These are phyloP conservation scores for Hypomecis punctinalis DNA, from an alignment of 2,888 invertebrate species.

Conservation along the genomic window DNA sequence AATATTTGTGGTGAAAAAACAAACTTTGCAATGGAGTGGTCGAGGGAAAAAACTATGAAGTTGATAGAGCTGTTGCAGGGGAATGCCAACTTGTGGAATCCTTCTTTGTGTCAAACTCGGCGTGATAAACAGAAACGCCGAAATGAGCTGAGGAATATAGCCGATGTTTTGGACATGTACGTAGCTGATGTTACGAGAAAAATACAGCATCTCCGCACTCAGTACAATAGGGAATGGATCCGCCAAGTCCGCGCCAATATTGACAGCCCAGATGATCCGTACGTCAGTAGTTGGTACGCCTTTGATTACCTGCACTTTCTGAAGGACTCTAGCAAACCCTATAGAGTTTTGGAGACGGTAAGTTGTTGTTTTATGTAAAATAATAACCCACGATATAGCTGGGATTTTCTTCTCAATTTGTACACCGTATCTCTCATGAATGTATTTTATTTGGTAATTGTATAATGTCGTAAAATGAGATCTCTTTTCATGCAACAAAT, in stretches of 20 bases:
- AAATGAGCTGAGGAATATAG: constrained; percentile 72
- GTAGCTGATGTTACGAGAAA: constrained; percentile 84
- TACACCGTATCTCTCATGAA: too few species aligned
- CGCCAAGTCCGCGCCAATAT: constrained; percentile 79
- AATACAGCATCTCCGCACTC: constrained; percentile 86
- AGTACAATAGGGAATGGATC: constrained; percentile 85
- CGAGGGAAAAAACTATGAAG: constrained; percentile 78
- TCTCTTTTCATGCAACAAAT: not conserved
- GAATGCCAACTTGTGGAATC: constrained; percentile 75
- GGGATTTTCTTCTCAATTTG: too few species aligned
- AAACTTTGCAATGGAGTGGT: constrained; percentile 75
- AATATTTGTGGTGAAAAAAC: constrained; percentile 38
- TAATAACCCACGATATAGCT: not conserved
- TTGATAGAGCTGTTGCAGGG: constrained; percentile 76
- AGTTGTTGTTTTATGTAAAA: constrained; percentile 41
- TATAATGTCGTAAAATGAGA: not conserved
- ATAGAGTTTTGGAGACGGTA: constrained; percentile 69
- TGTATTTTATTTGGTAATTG: too few species aligned
- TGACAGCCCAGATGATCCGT: constrained; percentile 83
- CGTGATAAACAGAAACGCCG: constrained; percentile 78
- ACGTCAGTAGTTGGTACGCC: constrained; percentile 82
- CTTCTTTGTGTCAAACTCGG: constrained; percentile 72
- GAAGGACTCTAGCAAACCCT: constrained; percentile 83
- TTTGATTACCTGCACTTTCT: constrained; percentile 85
- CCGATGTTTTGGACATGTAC: constrained; percentile 68